Evolutionary conservation across 2,797 vertebrate species (phyloP).

Genomic region (Corythornis leucogaster): DNA sequence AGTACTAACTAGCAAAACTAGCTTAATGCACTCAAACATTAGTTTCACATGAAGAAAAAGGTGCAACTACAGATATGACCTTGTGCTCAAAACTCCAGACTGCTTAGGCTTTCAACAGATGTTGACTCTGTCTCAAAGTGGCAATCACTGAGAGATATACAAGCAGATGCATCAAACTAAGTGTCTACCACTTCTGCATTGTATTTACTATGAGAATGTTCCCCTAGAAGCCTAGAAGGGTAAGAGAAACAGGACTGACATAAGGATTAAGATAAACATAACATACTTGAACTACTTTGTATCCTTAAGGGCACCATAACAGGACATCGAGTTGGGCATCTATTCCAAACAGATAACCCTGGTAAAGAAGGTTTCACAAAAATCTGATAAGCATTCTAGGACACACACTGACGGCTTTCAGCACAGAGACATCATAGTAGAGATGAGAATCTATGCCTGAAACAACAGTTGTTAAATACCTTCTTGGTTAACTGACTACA

Average conservation of each 20-base stretch:
- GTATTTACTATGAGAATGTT: not conserved
- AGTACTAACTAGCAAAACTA: not conserved
- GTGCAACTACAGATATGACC: not conserved
- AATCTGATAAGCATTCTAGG: not conserved
- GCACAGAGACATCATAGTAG: not conserved
- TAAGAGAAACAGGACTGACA: not conserved
- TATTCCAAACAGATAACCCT: not conserved
- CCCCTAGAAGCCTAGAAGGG: not conserved
- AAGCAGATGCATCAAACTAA: not conserved
- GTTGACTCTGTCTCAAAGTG: not conserved
- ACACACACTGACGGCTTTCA: not conserved
- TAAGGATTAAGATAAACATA: not conserved
- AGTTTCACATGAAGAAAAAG: not conserved
- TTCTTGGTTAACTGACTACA: not conserved
- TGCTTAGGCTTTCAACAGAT: not conserved
- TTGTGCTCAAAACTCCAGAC: not conserved
- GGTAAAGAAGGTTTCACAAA: not conserved
- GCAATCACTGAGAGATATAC: not conserved
- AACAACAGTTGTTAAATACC: not conserved
- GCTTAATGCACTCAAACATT: not conserved
- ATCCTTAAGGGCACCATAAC: not conserved
- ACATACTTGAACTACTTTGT: not conserved
- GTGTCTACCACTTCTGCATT: not conserved
- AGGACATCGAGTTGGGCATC: not conserved
- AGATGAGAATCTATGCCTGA: not conserved